phyloP scores from a whole-genome alignment of 2,113 vertebrate genomes.

The Anarhynchus alexandrinus region DNA sequence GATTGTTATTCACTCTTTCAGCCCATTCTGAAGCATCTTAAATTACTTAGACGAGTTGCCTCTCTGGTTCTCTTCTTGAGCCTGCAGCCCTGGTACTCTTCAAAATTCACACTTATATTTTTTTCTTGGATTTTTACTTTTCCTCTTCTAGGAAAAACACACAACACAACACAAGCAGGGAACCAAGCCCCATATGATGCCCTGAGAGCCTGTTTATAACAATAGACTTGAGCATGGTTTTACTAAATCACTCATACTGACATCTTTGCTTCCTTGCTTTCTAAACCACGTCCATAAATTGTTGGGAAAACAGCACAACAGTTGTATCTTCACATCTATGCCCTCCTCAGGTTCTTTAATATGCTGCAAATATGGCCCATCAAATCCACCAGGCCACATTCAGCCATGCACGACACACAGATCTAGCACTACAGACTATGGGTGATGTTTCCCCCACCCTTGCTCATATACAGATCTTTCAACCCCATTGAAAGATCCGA shows the following conservation, averaged over 20 bases:
- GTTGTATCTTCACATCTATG: neutral
- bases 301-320: neutral
- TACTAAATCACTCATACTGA: neutral
- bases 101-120: neutral
- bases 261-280: neutral
- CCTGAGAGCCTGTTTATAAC: neutral
- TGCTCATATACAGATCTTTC: neutral
- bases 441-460: neutral
- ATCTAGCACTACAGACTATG: neutral
- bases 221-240: neutral
- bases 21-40: neutral
- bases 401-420: neutral
- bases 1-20: neutral
- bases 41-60: neutral
- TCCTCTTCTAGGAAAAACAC: neutral
- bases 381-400: neutral
- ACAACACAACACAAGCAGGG: neutral
- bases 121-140: neutral
- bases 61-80: neutral
- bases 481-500: neutral
- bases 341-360: neutral
- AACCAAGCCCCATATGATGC: neutral
- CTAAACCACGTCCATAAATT: neutral
- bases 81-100: neutral
- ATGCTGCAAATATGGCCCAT: neutral